phyloP scores from a whole-genome alignment of 1,140 invertebrate genomes.

The Megathymus violae region DNA sequence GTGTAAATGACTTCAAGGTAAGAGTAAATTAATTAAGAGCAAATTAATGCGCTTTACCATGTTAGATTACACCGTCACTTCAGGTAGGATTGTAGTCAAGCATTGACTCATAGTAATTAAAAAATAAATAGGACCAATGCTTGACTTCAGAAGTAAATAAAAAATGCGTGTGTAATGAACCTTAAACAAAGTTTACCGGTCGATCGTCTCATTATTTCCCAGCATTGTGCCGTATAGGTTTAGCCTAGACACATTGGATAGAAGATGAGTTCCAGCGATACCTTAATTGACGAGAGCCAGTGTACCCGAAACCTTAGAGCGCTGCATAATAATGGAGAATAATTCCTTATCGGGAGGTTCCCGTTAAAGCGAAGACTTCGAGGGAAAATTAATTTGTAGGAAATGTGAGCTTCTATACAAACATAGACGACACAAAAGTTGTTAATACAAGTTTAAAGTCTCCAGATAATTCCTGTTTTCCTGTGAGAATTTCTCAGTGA shows the following conservation, averaged over 20 bases:
- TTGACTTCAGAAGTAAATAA: neutral
- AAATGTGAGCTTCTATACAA: conserved; percentile 10
- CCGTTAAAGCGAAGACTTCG: conserved; percentile 57
- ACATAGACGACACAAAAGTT: conserved; percentile 2
- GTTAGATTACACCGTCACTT: too few species aligned
- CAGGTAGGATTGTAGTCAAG: too few species aligned
- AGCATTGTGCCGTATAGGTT: conserved; percentile 72
- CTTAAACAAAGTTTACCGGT: conserved; percentile 49
- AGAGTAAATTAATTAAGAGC: too few species aligned
- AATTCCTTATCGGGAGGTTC: conserved; percentile 72
- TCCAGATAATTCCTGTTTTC: too few species aligned
- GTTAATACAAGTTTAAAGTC: too few species aligned
- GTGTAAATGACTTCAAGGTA: too few species aligned
- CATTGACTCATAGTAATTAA: too few species aligned
- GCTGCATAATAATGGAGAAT: conserved; percentile 79
- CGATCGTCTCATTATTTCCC: conserved; percentile 71
- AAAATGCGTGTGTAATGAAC: conserved; percentile 13
- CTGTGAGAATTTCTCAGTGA: too few species aligned
- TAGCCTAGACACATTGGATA: conserved; percentile 55
- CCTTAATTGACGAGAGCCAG: conserved; percentile 80
- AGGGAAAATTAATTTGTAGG: conserved; percentile 23
- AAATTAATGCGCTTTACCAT: too few species aligned
- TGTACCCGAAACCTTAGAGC: conserved; percentile 77
- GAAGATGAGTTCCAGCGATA: conserved; percentile 75
- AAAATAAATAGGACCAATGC: too few species aligned